Evolutionary conservation across 2,888 invertebrate genomes (phyloP), one percentile per base, ranked within the genome.

Genomic region (Andrena trimmerana): DNA sequence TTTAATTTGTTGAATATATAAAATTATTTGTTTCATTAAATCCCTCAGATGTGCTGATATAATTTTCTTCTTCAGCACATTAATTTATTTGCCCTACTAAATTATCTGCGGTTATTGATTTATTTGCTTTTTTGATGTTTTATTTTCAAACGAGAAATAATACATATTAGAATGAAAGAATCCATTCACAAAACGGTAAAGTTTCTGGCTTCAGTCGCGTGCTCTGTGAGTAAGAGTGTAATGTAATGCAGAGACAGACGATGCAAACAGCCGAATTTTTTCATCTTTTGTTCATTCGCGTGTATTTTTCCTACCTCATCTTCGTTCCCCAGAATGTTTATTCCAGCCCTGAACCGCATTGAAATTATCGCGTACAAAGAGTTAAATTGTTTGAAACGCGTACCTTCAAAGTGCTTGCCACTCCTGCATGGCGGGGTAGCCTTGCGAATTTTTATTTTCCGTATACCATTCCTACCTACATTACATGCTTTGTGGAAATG

Each of bases 321-420:
- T 71, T 20, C 31, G 57, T 31, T 29, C 8, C 48, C 36, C 1
- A 27, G 8, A 62, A 54, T 31, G 31, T 72, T 63, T 36, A 63
- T 52, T 16, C 10, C 24, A 24, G 16, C 13, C 57, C 16, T 2
- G 16, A 54, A 54, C 10, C 42, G 4, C 42, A 33, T 27, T 2
- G 66, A 31, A 48, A 29, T 74, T 67, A 59, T 74, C 73, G 42
- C 13, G 6, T 16, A 20, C 54, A 59, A 67, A 66, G 66, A 29
- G 57, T 31, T 36, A 74, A 74, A 74, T 74, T 59, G 67, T 52
- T 74, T 20, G 57, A 74, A 74, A 59, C 8, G 42, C 50, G 33
- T 13, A 29, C 50, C 27, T 63, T 52, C 63, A 52, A 72, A 63
- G 52, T n/a, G 27, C 16, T 24, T 50, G 1, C 62, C 24, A 24